Percentiles rank a stretch among this genome's conserved stretches.
Evolutionary conservation across 2,113 vertebrate species (phyloP).

Genomic region (Poeciliopsis retropinna): DNA sequence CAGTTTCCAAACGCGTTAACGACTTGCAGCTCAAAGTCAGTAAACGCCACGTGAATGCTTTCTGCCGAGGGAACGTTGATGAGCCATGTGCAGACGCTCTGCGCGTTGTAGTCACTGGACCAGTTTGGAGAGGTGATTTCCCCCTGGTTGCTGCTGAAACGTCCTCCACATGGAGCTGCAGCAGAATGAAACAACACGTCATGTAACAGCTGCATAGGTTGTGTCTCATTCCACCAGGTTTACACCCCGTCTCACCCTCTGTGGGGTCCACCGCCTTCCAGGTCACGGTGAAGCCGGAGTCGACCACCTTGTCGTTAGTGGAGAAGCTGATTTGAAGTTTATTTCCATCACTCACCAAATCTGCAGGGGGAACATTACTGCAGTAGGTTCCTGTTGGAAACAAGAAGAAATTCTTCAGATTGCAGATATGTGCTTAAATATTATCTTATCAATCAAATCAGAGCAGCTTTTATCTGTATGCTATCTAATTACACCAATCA

Average conservation of each 20-base stretch:
- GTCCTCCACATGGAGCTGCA: constrained; percentile 73
- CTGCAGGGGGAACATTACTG: constrained; percentile 64
- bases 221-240: neutral
- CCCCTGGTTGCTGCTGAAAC: constrained; percentile 65
- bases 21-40: constrained; percentile 76
- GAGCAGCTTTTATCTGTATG: too few species aligned
- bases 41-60: constrained; percentile 71
- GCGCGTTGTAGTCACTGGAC: constrained; percentile 68
- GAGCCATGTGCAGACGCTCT: constrained; percentile 78
- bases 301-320: constrained; percentile 78
- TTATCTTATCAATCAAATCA: too few species aligned
- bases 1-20: constrained; percentile 66
- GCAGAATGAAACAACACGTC: neutral
- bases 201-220: too few species aligned
- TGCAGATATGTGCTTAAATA: too few species aligned
- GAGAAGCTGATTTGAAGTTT: constrained; percentile 72
- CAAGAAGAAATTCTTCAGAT: neutral
- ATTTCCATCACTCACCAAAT: constrained; percentile 75
- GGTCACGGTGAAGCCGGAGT: constrained; percentile 75
- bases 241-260: constrained; percentile 47
- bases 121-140: constrained; percentile 77
- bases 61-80: constrained; percentile 58
- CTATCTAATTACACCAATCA: too few species aligned
- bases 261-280: constrained; percentile 74
- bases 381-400: constrained; percentile 74